Evolutionary conservation across 2,797 vertebrate genomes (phyloP), one percentile per base, ranked within the genome.

Genomic region (Salmo trutta): DNA sequence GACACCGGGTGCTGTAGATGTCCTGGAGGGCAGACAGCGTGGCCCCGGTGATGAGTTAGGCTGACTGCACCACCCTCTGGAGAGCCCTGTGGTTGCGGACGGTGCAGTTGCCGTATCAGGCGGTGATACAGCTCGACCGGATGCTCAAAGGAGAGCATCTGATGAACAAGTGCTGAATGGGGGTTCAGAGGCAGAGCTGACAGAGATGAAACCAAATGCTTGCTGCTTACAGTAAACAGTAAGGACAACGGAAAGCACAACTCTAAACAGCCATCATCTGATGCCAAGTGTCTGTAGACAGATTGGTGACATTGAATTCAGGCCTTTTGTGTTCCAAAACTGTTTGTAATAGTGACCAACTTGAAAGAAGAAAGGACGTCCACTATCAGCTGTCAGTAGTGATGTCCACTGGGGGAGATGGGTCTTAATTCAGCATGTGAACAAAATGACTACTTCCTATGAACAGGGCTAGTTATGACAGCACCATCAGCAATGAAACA

Each of bases 141-240:
- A 10, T 87, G 77, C 86, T 87, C 81, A 91, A 88, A 91, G 85
- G 87, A 90, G 85, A 78, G 83, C 76, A 47, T 3, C 88, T 92
- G 90, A 93, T 91, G 89, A 91, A 93, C 88, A 89, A 92, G 88
- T 83, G 81, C 71, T 12, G 72, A 84, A 75, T 76, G 74, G 0
- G 78, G 41, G 82, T 81, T 77, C 70, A 29, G 41, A 47, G 41
- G 41, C 41, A 47, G 10, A 47, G 41, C 10, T 47, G 41, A 47
- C 10, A 47, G 41, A 47, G 10, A 47, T 12, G 41, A 12, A 21
- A n/a, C 24, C 21, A 70, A 83, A 70, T 51, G 82, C 81, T 81
- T 59, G 24, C 69, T 70, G 86, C 83, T 83, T 81, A 85, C 47
- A 41, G 80, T 80, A 78, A 81, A 75, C 64, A 0, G 15, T 66